Percentiles rank a stretch among this genome's conserved stretches.
Evolutionary conservation across 2,797 vertebrate species (phyloP).

Genomic region (Myotis vivesi): DNA sequence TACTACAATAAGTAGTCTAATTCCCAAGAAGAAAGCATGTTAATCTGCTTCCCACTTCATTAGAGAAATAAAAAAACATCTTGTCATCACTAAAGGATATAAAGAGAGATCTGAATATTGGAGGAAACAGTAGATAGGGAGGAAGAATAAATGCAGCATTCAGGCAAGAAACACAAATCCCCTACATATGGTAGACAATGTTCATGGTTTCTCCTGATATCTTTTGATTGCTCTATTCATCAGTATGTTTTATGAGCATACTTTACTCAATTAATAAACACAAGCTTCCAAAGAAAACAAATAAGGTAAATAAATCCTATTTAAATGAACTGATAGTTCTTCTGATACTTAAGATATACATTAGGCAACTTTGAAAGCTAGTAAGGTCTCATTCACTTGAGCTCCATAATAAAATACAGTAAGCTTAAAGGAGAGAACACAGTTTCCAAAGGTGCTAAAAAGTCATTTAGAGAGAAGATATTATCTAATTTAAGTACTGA

Average conservation of each 20-base stretch:
- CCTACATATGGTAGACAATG: background rate
- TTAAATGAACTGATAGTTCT: conserved; percentile 37
- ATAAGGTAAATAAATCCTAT: conserved; percentile 9
- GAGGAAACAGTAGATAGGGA: background rate
- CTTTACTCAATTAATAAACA: conserved; percentile 42
- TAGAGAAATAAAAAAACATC: conserved; percentile 51
- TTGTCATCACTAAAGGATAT: conserved; percentile 40
- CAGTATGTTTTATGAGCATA: background rate
- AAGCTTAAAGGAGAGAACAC: background rate
- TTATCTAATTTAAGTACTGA: background rate
- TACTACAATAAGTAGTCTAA: conserved; percentile 49
- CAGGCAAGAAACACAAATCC: background rate
- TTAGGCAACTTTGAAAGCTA: conserved; percentile 30
- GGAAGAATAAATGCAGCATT: conserved; percentile 17
- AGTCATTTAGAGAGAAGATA: conserved; percentile 21
- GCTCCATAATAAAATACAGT: background rate
- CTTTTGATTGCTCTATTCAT: conserved; percentile 11
- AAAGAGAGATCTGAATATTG: conserved; percentile 39
- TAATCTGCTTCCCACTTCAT: conserved; percentile 40
- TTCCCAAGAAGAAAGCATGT: background rate
- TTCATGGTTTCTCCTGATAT: conserved; percentile 15
- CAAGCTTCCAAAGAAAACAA: conserved; percentile 37
- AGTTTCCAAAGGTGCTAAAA: conserved; percentile 25
- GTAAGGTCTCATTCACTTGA: conserved; percentile 21
- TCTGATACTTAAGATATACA: background rate